Conservation (phyloP, 2,888 invertebrate species). For the Synergus itoensis region DNA sequence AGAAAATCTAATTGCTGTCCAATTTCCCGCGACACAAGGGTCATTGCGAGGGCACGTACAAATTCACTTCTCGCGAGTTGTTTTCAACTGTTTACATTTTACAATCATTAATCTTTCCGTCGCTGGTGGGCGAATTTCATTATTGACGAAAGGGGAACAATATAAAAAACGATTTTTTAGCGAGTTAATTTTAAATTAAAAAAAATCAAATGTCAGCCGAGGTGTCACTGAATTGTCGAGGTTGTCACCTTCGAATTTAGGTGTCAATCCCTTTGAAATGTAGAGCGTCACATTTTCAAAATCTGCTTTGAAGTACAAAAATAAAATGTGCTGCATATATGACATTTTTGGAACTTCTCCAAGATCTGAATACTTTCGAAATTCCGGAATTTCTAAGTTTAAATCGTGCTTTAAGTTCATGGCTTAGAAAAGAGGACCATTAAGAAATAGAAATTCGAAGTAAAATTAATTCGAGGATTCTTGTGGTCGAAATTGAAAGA, state of each 20-base stretch:
- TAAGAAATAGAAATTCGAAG: background rate
- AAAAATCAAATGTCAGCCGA: slow-evolving; percentile 23
- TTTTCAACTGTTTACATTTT: slow-evolving; percentile 39
- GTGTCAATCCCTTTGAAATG: background rate
- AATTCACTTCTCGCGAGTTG: slow-evolving; percentile 49
- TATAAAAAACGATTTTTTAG: background rate
- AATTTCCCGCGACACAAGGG: slow-evolving; percentile 57
- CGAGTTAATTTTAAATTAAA: background rate
- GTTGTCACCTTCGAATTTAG: too few relatives aligned
- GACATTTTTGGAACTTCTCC: background rate
- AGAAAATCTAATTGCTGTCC: slow-evolving; percentile 65
- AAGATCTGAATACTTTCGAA: background rate
- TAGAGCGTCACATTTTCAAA: background rate
- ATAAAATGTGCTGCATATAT: background rate
- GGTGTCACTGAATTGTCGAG: too few relatives aligned
- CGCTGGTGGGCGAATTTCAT: slow-evolving; percentile 7
- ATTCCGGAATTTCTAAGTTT: background rate
- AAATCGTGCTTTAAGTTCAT: background rate
- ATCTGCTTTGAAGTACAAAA: background rate
- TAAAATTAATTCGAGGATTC: background rate
- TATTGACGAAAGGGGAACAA: slow-evolving; percentile 4
- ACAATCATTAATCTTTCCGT: slow-evolving; percentile 19
- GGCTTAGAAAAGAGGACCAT: background rate
- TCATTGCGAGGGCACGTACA: slow-evolving; percentile 54
- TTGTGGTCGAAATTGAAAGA: too few relatives aligned